A percentile compares a stretch with the other conserved stretches of the same genome.
Evolutionary conservation across 2,113 vertebrate genomes (phyloP).

Genomic region (Chiloscyllium plagiosum): DNA sequence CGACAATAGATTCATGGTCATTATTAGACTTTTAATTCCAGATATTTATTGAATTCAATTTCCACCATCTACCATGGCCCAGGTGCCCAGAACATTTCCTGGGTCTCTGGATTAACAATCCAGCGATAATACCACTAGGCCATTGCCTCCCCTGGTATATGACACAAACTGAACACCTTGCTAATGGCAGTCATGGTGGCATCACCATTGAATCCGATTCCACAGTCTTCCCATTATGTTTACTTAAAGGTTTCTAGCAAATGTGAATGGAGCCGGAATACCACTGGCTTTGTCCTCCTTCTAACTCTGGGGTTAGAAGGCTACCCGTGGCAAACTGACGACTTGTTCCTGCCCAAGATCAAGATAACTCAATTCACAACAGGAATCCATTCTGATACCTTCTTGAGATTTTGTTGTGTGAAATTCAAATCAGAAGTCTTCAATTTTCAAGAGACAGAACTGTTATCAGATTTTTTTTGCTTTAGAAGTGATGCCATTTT

Average conservation of each 20-base stretch:
- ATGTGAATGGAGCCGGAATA: background rate
- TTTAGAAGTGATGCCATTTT: background rate
- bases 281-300: background rate
- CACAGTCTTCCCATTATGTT: background rate
- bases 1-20: too few species aligned
- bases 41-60: too few species aligned
- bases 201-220: background rate
- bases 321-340: background rate
- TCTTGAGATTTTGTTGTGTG: background rate
- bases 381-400: background rate
- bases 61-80: too few species aligned
- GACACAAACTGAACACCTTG: background rate
- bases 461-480: background rate
- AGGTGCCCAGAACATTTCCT: too few species aligned
- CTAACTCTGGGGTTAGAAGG: background rate
- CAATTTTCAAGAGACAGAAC: background rate
- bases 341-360: background rate
- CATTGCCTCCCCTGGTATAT: too few species aligned
- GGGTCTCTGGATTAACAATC: too few species aligned
- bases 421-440: background rate
- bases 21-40: too few species aligned
- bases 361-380: background rate
- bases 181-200: background rate
- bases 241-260: background rate
- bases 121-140: too few species aligned